These are phyloP conservation scores for Arge pagana DNA, from an alignment of 2,888 invertebrate genomes.

Conservation along the genomic window DNA sequence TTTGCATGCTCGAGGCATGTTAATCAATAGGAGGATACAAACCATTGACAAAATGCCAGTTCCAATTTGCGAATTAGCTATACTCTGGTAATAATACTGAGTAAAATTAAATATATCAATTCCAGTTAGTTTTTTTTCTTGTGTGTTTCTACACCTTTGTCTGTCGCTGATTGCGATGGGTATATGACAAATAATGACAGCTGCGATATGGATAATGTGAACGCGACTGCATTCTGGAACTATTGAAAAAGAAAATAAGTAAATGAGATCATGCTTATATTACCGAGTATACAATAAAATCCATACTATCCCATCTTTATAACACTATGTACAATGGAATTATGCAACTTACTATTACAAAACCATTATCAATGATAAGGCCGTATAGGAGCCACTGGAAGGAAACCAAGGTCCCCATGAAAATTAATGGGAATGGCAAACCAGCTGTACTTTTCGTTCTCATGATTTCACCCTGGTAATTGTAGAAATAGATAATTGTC, in stretches of 20 bases:
- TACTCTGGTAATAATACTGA: too few relatives aligned
- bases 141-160: slow-evolving; percentile 1
- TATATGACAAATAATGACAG: slow-evolving; percentile 72
- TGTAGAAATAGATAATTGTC: slow-evolving; percentile 29
- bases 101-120: too few relatives aligned
- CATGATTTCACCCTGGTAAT: slow-evolving; percentile 73
- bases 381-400: slow-evolving; percentile 83
- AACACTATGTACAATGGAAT: neutral
- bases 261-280: slow-evolving; percentile 10
- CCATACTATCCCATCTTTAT: slow-evolving; percentile 11
- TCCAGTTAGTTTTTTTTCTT: slow-evolving; percentile 14
- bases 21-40: too few relatives aligned
- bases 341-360: slow-evolving; percentile 71
- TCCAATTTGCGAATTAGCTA: too few relatives aligned
- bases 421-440: slow-evolving; percentile 86
- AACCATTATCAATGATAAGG: slow-evolving; percentile 73
- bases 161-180: slow-evolving; percentile 57
- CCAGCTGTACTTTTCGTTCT: slow-evolving; percentile 80
- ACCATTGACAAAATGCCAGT: too few relatives aligned
- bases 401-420: slow-evolving; percentile 79
- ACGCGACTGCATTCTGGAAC: slow-evolving; percentile 75
- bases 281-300: slow-evolving; percentile 5
- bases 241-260: slow-evolving; percentile 48
- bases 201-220: slow-evolving; percentile 67
- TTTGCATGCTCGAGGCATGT: too few relatives aligned